Evolutionary conservation across 2,888 invertebrate species (phyloP), one percentile per base, ranked within the genome.

Genomic region (Rhorus exstirpatorius): DNA sequence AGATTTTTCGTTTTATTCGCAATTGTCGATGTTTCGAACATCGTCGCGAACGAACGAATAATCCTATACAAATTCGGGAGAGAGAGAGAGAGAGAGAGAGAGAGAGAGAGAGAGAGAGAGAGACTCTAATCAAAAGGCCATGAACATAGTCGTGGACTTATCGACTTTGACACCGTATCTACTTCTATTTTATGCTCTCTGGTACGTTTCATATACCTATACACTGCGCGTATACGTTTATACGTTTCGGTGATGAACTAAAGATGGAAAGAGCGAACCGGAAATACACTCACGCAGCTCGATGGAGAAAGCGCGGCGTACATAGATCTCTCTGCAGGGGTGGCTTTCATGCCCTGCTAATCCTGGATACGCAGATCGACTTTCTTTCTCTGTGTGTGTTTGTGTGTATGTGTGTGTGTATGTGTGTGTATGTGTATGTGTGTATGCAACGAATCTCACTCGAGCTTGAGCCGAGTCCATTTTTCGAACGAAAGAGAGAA

Each of bases 301-400:
- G 63, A 70, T 75, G 51, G 68, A 78, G 58, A 58, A 75, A 70
- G 70, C 58, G 8, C 44, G 61, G 7, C 53, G 78, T n/a, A 65
- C 26, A 26, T 41, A 72, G 49, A 61, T 61, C 58, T 58, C 68
- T 82, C 87, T 88, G 82, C 85, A 83, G 85, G 87, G 87, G 86
- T 88, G 85, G 88, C 90, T 91, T 91, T 89, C 90, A 90, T 90
- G 88, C 89, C 88, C 86, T 87, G 88, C 87, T 92, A 91, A 91
- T 90, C 90, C 90, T 65, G 75, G 63, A 86, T 78, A 72, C 72
- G 55, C 72, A 61, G 55, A 74, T 80, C 83, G 86, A 84, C 51
- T 49, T 60, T 44, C 72, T 31, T 49, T 53, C 41, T 41, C 53
- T 53, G 68, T 51, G 71, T 60, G 60, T 53, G 14, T 19, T 44